Conservation (phyloP, 2,797 vertebrate genomes). For the Pseudomugil gertrudae region DNA sequence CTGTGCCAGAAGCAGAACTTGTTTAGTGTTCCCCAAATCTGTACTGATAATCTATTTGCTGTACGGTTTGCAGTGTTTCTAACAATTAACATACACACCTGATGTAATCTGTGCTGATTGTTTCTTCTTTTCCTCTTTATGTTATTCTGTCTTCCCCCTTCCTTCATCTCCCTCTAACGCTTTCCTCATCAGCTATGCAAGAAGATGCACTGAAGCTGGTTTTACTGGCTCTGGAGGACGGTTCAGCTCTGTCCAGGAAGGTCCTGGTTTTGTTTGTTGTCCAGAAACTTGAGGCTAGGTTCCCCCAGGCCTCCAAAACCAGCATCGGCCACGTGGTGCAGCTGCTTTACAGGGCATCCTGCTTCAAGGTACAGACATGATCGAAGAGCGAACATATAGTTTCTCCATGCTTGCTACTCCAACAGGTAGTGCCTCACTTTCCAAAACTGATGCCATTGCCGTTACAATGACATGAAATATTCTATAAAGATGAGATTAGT, state of each 20-base stretch:
- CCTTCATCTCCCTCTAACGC: background rate
- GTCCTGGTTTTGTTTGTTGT: slow-evolving; percentile 97
- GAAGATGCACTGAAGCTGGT: slow-evolving; percentile 95
- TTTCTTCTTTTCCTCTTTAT: slow-evolving; percentile 1
- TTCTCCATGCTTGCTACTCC: background rate
- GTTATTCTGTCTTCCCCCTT: slow-evolving; percentile 1
- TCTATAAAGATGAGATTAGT: background rate
- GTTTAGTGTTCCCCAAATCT: background rate
- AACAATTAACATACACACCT: slow-evolving; percentile 1
- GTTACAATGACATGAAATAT: background rate
- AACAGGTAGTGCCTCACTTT: background rate
- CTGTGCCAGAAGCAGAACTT: slow-evolving; percentile 6
- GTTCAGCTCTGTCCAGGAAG: slow-evolving; percentile 95
- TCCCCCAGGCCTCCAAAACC: slow-evolving; percentile 97
- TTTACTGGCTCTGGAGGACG: slow-evolving; percentile 93
- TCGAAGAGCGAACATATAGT: background rate
- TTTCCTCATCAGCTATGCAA: slow-evolving; percentile 89
- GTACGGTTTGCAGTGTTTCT: background rate
- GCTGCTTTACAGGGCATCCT: slow-evolving; percentile 95
- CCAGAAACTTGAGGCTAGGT: slow-evolving; percentile 93
- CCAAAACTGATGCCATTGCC: background rate
- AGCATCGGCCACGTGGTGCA: slow-evolving; percentile 97
- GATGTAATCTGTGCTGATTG: slow-evolving; percentile 5
- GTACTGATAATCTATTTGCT: background rate
- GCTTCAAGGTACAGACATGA: slow-evolving; percentile 89